phyloP scores from a whole-genome alignment of 2,888 invertebrate genomes.

The Eupsilia transversa region DNA sequence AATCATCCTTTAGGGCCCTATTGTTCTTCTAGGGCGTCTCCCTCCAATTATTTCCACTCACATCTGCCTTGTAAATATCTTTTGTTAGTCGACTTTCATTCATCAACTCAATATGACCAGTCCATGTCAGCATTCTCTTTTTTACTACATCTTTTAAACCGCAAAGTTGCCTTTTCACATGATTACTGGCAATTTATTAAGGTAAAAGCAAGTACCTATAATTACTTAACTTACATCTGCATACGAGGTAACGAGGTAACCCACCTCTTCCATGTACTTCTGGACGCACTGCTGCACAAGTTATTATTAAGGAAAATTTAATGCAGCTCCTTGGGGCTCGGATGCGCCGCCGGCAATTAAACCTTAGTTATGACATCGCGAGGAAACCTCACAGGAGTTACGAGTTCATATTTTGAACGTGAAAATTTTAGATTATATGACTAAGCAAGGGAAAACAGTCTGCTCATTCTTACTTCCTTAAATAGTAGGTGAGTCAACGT shows the following conservation, averaged over 20 bases:
- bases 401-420: constrained; percentile 7
- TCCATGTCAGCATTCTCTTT: no score
- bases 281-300: constrained; percentile 39
- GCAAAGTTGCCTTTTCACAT: no score
- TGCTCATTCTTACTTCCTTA: not conserved
- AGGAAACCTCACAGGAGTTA: constrained; percentile 44
- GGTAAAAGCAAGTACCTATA: not conserved
- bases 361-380: constrained; percentile 75
- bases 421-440: not conserved
- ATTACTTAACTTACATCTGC: not conserved
- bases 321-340: constrained; percentile 70
- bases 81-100: not conserved
- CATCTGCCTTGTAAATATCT: not conserved
- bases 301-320: constrained; percentile 74
- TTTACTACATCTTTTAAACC: no score
- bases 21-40: no score
- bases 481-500: not conserved
- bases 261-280: constrained; percentile 43
- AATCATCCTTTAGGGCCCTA: no score
- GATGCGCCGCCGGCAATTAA: constrained; percentile 75
- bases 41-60: not conserved
- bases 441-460: not conserved
- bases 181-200: not conserved
- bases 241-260: constrained; percentile 22
- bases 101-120: no score